Evolutionary conservation across 1,140 invertebrate genomes (phyloP), one percentile per base, ranked within the genome.

Genomic region (Dendroctonus valens): DNA sequence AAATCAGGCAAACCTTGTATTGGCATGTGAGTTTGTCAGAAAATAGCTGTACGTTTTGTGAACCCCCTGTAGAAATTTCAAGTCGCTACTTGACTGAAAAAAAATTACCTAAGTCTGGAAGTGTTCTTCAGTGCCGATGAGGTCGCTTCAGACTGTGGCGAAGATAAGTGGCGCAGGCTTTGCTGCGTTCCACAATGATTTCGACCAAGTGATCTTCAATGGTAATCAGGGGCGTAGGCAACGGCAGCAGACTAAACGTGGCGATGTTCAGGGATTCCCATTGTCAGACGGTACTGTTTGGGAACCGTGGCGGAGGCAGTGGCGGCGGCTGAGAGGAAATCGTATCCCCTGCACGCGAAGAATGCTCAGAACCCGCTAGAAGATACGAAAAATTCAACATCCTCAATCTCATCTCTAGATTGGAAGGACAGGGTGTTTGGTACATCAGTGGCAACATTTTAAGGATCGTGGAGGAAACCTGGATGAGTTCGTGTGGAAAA

Each of bases 271-370:
- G 82, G 79, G 77, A 81, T 83, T 83, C 83, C 84, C 83, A 84
- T 83, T 85, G 84, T 86, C 84, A 86, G 80, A 86, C 84, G 82
- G 83, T 84, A 81, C 80, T 85, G 82, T 84, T 85, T 78, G 83
- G 84, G 80, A 84, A 86, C 76, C 84, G 81, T 78, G 83, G 84
- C 76, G 83, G 84, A 76, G 84, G 84, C 81, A 85, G 83, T 79
- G 84, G 85, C 76, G 84, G 85, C 77, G 84, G 84, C 78, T 82
- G 82, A 75, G 83, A 70, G 62, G 70, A 68, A 53, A 55, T 69
- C 66, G 69, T 69, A 63, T 74, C 76, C 26, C 74, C 73, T 39
- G 74, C 73, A 60, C 73, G 74, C 48, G 73, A 75, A 15, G 73
- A 73, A 3, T 69, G 74, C 63, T 79, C 77, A 54, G 77, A 79